Evolutionary conservation across 2,797 vertebrate genomes (phyloP).

Genomic region (Bradypus variegatus): DNA sequence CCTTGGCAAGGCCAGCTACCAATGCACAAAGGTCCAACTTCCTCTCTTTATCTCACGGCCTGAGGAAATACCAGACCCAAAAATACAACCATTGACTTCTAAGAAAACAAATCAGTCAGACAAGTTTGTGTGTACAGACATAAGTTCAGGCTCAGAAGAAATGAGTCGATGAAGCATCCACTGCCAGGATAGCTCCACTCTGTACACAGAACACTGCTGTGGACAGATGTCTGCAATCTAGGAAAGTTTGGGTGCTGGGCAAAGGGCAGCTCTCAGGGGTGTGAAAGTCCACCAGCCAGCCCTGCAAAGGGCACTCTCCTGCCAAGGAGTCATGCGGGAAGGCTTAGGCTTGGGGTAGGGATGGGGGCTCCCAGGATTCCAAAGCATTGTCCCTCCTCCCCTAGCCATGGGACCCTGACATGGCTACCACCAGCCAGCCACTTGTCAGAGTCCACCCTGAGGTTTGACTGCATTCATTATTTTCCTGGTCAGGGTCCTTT

Average conservation of each 20-base stretch:
- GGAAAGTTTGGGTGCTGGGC: no score
- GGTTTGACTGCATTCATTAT: background rate
- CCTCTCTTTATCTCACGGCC: constrained; percentile 3
- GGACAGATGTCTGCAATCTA: background rate
- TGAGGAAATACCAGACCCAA: background rate
- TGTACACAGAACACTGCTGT: background rate
- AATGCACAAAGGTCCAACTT: background rate
- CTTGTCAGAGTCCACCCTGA: background rate
- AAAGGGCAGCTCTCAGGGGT: background rate
- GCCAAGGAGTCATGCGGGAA: background rate
- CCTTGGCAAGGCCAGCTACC: constrained; percentile 32
- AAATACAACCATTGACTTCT: background rate
- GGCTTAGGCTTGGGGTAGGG: background rate
- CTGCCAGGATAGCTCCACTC: background rate
- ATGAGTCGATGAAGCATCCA: rapidly evolving
- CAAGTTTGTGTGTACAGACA: background rate
- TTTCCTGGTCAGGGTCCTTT: background rate
- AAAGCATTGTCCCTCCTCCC: background rate
- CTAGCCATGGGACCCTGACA: background rate
- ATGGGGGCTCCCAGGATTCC: background rate
- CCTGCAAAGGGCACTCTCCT: background rate
- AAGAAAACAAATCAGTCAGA: constrained; percentile 2
- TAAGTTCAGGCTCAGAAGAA: background rate
- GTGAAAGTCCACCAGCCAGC: background rate
- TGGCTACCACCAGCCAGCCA: no score